Percentiles rank a stretch among this genome's conserved stretches.
These are phyloP conservation scores for Oceanodroma leucorhoa DNA, from an alignment of 2,797 vertebrate species.

Conservation along the genomic window DNA sequence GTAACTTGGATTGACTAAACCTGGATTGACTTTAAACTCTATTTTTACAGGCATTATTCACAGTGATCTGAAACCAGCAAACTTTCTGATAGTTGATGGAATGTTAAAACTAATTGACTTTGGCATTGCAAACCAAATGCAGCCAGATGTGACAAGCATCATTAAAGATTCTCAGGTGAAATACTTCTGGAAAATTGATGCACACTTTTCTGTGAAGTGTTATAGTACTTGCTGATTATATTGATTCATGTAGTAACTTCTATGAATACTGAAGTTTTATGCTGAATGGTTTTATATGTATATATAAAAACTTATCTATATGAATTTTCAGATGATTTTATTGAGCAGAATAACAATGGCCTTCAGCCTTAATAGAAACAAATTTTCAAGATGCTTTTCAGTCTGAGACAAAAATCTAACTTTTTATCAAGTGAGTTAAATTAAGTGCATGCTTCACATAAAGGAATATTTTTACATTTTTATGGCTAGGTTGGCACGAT, in stretches of 20 bases:
- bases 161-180: constrained; percentile 94
- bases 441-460: background rate
- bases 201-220: background rate
- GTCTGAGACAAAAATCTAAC: background rate
- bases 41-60: constrained; percentile 90
- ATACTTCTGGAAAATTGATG: background rate
- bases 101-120: constrained; percentile 97
- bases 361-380: background rate
- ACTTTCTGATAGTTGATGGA: constrained; percentile 95
- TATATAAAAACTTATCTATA: background rate
- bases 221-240: background rate
- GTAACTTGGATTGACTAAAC: background rate
- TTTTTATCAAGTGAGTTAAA: background rate
- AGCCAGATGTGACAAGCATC: constrained; percentile 96
- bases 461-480: background rate
- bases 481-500: constrained; percentile 89
- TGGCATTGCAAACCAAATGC: constrained; percentile 96
- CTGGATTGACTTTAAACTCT: background rate
- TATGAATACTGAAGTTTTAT: background rate
- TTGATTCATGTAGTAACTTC: background rate
- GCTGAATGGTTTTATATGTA: background rate
- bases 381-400: background rate
- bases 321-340: background rate
- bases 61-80: constrained; percentile 96
- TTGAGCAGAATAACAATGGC: background rate